phyloP scores from a whole-genome alignment of 1,140 invertebrate species.

The Drosophila malerkotliana region DNA sequence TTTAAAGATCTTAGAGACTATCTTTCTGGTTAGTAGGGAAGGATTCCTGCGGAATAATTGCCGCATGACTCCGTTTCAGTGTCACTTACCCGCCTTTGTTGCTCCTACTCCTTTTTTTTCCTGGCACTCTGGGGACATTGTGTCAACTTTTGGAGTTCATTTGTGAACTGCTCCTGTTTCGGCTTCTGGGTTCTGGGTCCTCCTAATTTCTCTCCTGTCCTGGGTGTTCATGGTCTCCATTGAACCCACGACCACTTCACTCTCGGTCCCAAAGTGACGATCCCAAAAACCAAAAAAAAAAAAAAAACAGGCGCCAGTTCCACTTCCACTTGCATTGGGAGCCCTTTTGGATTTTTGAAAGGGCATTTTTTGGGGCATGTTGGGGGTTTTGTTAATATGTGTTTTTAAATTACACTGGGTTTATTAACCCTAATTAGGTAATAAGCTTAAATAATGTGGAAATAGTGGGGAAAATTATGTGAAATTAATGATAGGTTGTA shows the following conservation, averaged over 20 bases:
- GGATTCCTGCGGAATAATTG: slow-evolving; percentile 33
- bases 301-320: too few species aligned
- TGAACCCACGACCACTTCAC: slow-evolving; percentile 36
- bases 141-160: slow-evolving; percentile 40
- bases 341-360: not conserved
- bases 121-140: slow-evolving; percentile 1
- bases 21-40: slow-evolving; percentile 17
- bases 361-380: not conserved
- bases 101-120: too few species aligned
- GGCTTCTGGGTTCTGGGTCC: slow-evolving; percentile 1
- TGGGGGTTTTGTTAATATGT: not conserved
- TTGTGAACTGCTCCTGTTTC: slow-evolving; percentile 17
- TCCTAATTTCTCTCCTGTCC: not conserved
- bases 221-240: slow-evolving; percentile 28
- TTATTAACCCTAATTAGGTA: too few species aligned
- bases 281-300: not conserved
- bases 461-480: too few species aligned
- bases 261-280: slow-evolving; percentile 15
- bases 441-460: too few species aligned
- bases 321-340: slow-evolving; percentile 1
- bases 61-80: slow-evolving; percentile 33
- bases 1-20: not conserved
- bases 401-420: not conserved
- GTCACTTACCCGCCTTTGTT: not conserved
- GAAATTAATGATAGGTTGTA: too few species aligned